These are phyloP conservation scores for Connochaetes taurinus DNA, from an alignment of 2,113 vertebrate species.

Conservation along the genomic window DNA sequence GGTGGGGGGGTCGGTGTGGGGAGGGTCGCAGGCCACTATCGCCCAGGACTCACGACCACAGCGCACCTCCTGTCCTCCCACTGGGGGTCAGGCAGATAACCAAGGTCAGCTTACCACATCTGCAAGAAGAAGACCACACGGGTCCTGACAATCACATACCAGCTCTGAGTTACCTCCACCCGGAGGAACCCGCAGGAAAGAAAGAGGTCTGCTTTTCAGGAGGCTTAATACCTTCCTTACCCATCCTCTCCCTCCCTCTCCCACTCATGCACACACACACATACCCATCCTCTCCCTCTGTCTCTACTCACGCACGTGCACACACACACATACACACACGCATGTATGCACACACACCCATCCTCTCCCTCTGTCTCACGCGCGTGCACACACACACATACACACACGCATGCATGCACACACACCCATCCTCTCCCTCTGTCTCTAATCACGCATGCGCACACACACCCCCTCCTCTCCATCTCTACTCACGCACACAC, in stretches of 20 bases:
- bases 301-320: too few species aligned
- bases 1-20: neutral
- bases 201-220: neutral
- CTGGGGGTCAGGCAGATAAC: neutral
- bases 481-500: rapidly evolving
- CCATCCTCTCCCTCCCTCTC: neutral
- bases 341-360: too few species aligned
- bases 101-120: neutral
- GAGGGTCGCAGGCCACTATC: neutral
- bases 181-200: neutral
- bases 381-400: rapidly evolving
- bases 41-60: neutral
- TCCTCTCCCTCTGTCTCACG: too few species aligned
- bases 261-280: neutral
- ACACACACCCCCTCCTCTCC: too few species aligned
- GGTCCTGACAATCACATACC: neutral
- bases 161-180: neutral
- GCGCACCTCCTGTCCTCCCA: neutral
- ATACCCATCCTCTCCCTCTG: too few species aligned
- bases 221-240: neutral
- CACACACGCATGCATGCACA: too few species aligned
- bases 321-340: too few species aligned
- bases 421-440: too few species aligned
- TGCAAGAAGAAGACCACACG: neutral
- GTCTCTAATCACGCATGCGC: too few species aligned